Evolutionary conservation across 2,113 vertebrate species (phyloP), one percentile per base, ranked within the genome.

Genomic region (Petroica traversi): DNA sequence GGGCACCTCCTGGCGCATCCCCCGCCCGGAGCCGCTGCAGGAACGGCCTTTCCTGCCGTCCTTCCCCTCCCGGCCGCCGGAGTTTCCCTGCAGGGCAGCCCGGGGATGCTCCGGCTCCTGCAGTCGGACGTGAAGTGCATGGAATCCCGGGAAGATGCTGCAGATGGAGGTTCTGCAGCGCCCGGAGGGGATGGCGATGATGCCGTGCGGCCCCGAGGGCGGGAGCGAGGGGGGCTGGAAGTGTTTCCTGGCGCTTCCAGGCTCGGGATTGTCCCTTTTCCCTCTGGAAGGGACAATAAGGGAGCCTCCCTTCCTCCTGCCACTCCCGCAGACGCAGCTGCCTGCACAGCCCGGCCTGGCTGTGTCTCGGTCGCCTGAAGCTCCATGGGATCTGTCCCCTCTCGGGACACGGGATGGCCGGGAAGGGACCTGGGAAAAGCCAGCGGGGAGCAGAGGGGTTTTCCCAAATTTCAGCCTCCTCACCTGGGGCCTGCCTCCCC

Each of bases 41-140:
- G 57, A 41, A 26, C 9, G 49, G 55, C 41, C 15, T 34, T 75
- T 8, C 38, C 7, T 24, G 40, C 19, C 23, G 14, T 14, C 77
- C 36, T 26, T 57, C 74, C 18, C 26, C 10, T 3, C 12, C 28
- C 73, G 38, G 85, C 79, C 25, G 72, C 55, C 31, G 74, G 68
- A 59, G 64, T 73, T 77, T 68, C 46, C 49, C 57, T 40, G 92
- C 80, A 38, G 94, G 92, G 91, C 87, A 90, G 93, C 88, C 34
- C 6, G 88, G 95, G 85, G 57, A 92, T 93, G 67, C 85, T 95
- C 85, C n/a, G 2, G 6, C 80, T 94, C 95, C 97, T 92, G 97
- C 97, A 97, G 94, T 93, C 80, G 83, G 78, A 96, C 91, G 95
- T 96, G 97, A 94, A 96, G 73, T 49, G 96, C 97, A 95, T 97